A percentile compares a stretch with the other conserved stretches of the same genome.
phyloP scores from a whole-genome alignment of 2,888 invertebrate genomes.

The Orthosia gracilis region DNA sequence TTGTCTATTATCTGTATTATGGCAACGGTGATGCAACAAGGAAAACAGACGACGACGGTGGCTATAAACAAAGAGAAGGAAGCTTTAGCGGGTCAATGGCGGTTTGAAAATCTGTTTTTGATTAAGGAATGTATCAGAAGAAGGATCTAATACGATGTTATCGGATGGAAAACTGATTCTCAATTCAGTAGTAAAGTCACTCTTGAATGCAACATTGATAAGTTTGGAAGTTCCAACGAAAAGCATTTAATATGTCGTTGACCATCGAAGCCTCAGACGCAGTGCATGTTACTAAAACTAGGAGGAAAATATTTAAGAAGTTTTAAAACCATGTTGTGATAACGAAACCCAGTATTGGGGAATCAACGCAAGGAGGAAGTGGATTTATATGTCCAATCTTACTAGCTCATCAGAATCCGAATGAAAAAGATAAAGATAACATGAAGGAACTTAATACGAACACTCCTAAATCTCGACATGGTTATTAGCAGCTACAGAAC shows the following conservation, averaged over 20 bases:
- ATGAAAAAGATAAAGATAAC: constrained; percentile 1
- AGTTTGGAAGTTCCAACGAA: background rate
- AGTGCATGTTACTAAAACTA: too few relatives aligned
- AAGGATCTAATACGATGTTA: too few relatives aligned
- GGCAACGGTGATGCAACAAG: constrained; percentile 74
- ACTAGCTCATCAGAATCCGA: background rate
- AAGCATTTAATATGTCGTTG: background rate
- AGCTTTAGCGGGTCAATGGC: constrained; percentile 46
- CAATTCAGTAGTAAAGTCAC: background rate
- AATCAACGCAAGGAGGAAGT: too few relatives aligned
- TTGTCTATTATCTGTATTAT: constrained; percentile 69
- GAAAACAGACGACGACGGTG: constrained; percentile 69
- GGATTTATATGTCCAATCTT: background rate
- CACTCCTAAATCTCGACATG: constrained; percentile 37
- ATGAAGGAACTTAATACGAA: constrained; percentile 28
- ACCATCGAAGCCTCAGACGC: too few relatives aligned
- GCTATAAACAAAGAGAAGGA: constrained; percentile 56
- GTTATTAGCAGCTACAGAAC: constrained; percentile 56
- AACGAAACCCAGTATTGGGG: too few relatives aligned
- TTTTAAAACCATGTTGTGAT: too few relatives aligned
- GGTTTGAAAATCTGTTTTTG: constrained; percentile 41
- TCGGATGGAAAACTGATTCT: background rate
- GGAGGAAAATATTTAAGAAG: too few relatives aligned
- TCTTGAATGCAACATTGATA: background rate
- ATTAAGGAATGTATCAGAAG: constrained; percentile 11